Evolutionary conservation across 2,113 vertebrate species (phyloP).

Genomic region (Galbula dea): DNA sequence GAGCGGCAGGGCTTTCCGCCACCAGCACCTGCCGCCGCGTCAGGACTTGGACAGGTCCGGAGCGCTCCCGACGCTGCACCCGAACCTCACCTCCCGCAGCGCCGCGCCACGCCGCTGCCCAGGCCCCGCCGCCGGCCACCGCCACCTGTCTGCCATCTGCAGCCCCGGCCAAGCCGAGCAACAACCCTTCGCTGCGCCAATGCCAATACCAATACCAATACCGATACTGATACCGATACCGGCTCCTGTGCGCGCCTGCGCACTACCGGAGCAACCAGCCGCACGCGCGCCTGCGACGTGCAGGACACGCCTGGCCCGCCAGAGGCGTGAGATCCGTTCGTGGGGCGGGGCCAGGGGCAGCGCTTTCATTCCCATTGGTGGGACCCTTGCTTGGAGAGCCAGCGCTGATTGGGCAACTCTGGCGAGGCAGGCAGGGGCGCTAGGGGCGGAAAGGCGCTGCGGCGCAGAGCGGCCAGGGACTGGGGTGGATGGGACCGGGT

Average conservation of each 20-base stretch:
- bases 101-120: background rate
- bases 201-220: too few species aligned
- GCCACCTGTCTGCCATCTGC: background rate
- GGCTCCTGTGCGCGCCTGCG: background rate
- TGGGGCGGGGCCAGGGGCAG: background rate
- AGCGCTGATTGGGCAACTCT: background rate
- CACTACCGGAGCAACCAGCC: background rate
- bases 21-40: background rate
- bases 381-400: background rate
- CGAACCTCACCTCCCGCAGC: background rate
- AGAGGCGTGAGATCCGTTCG: background rate
- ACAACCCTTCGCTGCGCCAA: background rate
- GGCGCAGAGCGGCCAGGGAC: too few species aligned
- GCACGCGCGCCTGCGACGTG: background rate
- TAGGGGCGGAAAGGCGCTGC: too few species aligned
- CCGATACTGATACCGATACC: too few species aligned
- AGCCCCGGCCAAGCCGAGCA: background rate
- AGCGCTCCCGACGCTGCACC: background rate
- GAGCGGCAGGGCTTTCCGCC: background rate
- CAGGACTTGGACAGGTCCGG: background rate
- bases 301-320: background rate
- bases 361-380: background rate
- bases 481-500: too few species aligned
- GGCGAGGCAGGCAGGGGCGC: too few species aligned
- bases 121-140: background rate